Conservation (phyloP, 2,797 vertebrate species). For the Microctenopoma lineatum region DNA sequence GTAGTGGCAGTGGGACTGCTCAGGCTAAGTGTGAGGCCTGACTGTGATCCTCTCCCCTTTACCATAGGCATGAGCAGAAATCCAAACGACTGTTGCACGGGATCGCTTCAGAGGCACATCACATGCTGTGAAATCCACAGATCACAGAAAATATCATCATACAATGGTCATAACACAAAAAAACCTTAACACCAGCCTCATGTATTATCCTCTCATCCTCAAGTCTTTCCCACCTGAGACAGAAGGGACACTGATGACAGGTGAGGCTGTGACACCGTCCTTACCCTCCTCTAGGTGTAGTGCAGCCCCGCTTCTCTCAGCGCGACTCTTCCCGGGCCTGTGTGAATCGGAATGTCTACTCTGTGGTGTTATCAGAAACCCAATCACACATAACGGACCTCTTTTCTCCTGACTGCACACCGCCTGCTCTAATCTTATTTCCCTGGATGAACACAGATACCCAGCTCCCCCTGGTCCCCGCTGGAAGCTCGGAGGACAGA, state of each 20-base stretch:
- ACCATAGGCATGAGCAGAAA: background rate
- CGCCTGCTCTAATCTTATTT: background rate
- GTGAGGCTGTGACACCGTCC: conserved; percentile 13
- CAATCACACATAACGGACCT: conserved; percentile 13
- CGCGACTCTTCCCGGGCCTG: conserved; percentile 49
- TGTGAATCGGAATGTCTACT: conserved; percentile 41
- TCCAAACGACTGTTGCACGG: background rate
- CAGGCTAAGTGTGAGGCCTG: background rate
- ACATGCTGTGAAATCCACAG: background rate
- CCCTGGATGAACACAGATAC: background rate
- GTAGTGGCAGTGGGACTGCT: conserved; percentile 3
- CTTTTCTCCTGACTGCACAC: conserved; percentile 23
- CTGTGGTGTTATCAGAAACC: conserved; percentile 11
- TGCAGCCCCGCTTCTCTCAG: conserved; percentile 15
- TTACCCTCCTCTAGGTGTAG: background rate
- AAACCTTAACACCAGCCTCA: conserved; percentile 18
- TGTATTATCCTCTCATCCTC: background rate
- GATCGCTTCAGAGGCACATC: background rate
- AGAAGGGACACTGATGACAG: conserved; percentile 8
- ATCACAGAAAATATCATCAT: background rate
- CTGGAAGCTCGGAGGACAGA: background rate
- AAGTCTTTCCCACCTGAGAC: conserved; percentile 8
- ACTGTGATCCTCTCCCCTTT: background rate
- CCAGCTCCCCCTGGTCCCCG: background rate
- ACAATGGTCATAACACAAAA: background rate